phyloP scores from a whole-genome alignment of 2,113 vertebrate genomes.

The Anguilla rostrata region DNA sequence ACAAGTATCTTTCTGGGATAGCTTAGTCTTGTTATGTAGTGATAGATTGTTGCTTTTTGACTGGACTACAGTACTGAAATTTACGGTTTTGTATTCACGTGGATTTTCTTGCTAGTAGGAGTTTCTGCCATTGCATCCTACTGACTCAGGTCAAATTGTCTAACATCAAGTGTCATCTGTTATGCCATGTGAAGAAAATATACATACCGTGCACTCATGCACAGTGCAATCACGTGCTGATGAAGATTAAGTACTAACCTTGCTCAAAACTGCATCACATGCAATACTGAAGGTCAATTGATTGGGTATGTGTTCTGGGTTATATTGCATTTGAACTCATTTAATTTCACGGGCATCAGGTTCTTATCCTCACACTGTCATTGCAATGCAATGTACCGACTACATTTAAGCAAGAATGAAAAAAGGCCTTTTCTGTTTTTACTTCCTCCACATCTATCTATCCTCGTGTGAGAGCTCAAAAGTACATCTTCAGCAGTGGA shows the following conservation, averaged over 20 bases:
- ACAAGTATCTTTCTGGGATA: not conserved
- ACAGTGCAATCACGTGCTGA: not conserved
- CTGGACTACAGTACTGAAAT: not conserved
- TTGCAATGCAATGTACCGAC: not conserved
- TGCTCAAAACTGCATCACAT: not conserved
- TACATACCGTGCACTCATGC: not conserved
- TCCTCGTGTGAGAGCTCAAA: not conserved
- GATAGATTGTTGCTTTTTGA: constrained; percentile 9
- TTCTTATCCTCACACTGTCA: not conserved
- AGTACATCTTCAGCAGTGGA: not conserved
- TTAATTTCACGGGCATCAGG: not conserved
- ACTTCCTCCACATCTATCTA: not conserved
- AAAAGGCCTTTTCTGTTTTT: not conserved
- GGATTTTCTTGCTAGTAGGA: not conserved
- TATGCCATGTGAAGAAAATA: not conserved
- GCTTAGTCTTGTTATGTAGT: not conserved
- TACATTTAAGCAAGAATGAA: not conserved
- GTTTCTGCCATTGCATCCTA: not conserved
- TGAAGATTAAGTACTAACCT: not conserved
- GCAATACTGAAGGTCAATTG: not conserved
- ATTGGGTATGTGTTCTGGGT: not conserved
- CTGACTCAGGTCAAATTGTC: not conserved
- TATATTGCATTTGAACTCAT: not conserved
- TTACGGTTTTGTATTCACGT: not conserved
- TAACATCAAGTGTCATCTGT: not conserved